Conservation (phyloP, 2,113 vertebrate species). For the cat (Felis catus) region DNA sequence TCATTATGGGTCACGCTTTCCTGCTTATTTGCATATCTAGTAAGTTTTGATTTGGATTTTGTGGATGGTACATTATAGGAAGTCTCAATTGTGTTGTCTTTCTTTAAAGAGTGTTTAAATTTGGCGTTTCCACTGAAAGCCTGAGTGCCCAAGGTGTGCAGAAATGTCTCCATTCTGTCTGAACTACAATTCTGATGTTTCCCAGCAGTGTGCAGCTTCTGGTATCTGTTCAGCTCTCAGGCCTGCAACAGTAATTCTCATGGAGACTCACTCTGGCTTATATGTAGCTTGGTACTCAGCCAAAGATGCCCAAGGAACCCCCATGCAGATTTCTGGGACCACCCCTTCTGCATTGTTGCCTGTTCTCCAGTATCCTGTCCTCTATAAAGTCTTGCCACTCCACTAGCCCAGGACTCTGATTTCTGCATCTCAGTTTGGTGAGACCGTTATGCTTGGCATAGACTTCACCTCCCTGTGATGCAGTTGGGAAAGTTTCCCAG, state of each 20-base stretch:
- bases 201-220: neutral
- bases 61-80: neutral
- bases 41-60: slow-evolving; percentile 19
- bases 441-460: neutral
- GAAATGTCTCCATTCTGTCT: neutral
- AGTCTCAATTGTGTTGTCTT: neutral
- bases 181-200: neutral
- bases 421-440: neutral
- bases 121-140: neutral
- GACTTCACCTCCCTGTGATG: neutral
- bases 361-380: neutral
- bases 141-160: neutral
- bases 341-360: neutral
- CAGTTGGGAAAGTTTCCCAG: neutral
- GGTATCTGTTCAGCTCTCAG: neutral
- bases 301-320: neutral
- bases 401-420: neutral
- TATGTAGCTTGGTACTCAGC: neutral
- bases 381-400: neutral
- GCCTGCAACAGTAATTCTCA: neutral
- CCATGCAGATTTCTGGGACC: neutral
- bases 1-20: neutral
- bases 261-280: neutral
- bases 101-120: slow-evolving; percentile 3
- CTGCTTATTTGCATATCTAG: neutral